Conservation (phyloP, 2,888 invertebrate genomes). For the Drosophila kambysellisi region DNA sequence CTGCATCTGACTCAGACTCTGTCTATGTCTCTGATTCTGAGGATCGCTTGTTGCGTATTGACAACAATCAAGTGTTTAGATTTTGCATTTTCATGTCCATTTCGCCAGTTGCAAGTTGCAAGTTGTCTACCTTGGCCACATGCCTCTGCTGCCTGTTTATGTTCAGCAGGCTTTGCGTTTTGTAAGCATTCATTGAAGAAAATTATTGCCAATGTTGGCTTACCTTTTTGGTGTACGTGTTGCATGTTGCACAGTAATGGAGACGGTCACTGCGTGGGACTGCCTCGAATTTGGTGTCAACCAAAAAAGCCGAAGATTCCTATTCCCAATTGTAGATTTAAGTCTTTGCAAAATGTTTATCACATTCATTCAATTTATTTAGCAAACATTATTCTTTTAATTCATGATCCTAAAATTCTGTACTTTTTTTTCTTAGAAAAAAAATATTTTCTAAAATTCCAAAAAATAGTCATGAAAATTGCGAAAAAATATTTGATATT, state of each 20-base stretch:
- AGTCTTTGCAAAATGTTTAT: not conserved
- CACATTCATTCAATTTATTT: not conserved
- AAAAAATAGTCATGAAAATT: not conserved
- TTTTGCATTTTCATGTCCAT: constrained; percentile 58
- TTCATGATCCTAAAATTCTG: not conserved
- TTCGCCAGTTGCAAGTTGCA: constrained; percentile 9
- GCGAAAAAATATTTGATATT: too few species aligned
- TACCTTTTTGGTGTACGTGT: constrained; percentile 13
- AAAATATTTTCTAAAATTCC: not conserved
- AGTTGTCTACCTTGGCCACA: not conserved
- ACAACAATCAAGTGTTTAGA: constrained; percentile 66
- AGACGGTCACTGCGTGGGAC: constrained; percentile 44
- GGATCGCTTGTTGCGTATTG: constrained; percentile 51
- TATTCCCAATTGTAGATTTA: not conserved
- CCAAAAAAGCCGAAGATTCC: not conserved
- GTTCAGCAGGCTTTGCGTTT: constrained; percentile 16
- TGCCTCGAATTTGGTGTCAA: constrained; percentile 15
- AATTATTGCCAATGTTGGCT: constrained; percentile 45
- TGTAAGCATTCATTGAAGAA: constrained; percentile 47
- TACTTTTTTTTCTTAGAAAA: not conserved
- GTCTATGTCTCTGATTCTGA: not conserved
- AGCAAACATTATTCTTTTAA: not conserved
- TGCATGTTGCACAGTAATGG: constrained; percentile 16
- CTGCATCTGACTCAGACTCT: not conserved
- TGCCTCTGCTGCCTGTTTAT: constrained; percentile 21